Evolutionary conservation across 2,888 invertebrate species (phyloP).

Genomic region (Vesta saturnalis): DNA sequence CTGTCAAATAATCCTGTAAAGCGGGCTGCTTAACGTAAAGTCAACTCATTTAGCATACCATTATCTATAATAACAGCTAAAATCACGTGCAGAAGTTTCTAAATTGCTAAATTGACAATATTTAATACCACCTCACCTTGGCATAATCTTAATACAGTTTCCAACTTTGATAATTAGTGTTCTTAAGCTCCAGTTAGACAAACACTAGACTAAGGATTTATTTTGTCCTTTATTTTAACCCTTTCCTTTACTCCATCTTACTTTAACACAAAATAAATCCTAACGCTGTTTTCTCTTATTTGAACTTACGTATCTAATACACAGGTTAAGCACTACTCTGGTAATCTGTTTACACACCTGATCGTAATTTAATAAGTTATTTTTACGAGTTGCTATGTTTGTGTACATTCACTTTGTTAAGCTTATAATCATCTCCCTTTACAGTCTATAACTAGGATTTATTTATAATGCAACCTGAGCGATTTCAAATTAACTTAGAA

Average conservation of each 20-base stretch:
- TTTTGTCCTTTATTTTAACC: constrained; percentile 51
- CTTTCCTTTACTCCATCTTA: constrained; percentile 34
- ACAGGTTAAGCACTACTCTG: constrained; percentile 31
- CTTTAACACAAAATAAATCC: constrained; percentile 9
- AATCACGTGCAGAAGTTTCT: constrained; percentile 59
- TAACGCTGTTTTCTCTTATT: constrained; percentile 23
- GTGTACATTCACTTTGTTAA: constrained; percentile 44
- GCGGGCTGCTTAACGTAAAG: constrained; percentile 59
- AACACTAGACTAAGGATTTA: constrained; percentile 61
- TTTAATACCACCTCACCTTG: constrained; percentile 59
- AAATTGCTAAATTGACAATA: constrained; percentile 64
- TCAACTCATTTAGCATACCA: constrained; percentile 61
- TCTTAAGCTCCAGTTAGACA: constrained; percentile 63
- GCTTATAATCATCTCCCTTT: constrained; percentile 41
- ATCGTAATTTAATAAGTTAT: constrained; percentile 49
- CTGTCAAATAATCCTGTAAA: constrained; percentile 59
- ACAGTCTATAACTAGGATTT: constrained; percentile 30
- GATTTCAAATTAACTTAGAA: constrained; percentile 4
- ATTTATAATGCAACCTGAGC: constrained; percentile 10
- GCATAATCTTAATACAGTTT: constrained; percentile 64
- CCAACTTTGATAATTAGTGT: constrained; percentile 64
- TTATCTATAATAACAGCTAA: constrained; percentile 62
- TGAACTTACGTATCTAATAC: constrained; percentile 23
- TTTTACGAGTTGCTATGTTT: constrained; percentile 44
- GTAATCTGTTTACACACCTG: constrained; percentile 51